A percentile compares a stretch with the other conserved stretches of the same genome.
These are phyloP conservation scores for Chaetodon trifasciatus DNA, from an alignment of 2,797 vertebrate species.

Conservation along the genomic window DNA sequence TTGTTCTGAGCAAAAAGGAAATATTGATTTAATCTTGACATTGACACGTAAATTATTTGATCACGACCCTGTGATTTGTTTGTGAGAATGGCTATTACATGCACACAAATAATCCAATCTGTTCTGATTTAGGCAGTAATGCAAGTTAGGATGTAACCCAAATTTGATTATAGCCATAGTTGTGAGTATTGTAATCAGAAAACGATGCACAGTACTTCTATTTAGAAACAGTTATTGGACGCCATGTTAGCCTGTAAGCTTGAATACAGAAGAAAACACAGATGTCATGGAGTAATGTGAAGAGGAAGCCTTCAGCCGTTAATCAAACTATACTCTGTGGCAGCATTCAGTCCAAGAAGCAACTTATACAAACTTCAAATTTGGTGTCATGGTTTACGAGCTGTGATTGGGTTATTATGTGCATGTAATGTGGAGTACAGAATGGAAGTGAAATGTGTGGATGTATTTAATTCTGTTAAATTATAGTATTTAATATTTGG, in stretches of 20 bases:
- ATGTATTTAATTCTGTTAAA: conserved; percentile 18
- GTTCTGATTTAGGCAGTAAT: background rate
- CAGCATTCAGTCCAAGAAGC: background rate
- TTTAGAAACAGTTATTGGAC: background rate
- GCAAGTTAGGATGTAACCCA: background rate
- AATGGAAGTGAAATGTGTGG: background rate
- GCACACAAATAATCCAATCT: conserved; percentile 6
- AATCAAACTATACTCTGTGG: background rate
- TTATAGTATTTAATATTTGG: conserved; percentile 17
- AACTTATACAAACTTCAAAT: background rate
- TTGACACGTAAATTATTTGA: conserved; percentile 24
- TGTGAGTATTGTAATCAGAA: background rate
- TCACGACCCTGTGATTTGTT: background rate
- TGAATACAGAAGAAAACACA: background rate
- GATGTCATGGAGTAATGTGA: background rate
- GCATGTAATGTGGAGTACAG: conserved; percentile 18
- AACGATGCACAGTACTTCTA: background rate
- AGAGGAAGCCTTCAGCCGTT: background rate
- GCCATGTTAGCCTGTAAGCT: background rate
- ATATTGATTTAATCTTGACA: background rate
- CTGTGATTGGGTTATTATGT: conserved; percentile 12
- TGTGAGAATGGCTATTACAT: conserved; percentile 10
- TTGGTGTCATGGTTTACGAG: conserved; percentile 19
- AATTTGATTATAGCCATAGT: background rate
- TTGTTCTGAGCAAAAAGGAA: conserved; percentile 3